Evolutionary conservation across 2,888 invertebrate species (phyloP).

Genomic region (Terebella lapidaria): DNA sequence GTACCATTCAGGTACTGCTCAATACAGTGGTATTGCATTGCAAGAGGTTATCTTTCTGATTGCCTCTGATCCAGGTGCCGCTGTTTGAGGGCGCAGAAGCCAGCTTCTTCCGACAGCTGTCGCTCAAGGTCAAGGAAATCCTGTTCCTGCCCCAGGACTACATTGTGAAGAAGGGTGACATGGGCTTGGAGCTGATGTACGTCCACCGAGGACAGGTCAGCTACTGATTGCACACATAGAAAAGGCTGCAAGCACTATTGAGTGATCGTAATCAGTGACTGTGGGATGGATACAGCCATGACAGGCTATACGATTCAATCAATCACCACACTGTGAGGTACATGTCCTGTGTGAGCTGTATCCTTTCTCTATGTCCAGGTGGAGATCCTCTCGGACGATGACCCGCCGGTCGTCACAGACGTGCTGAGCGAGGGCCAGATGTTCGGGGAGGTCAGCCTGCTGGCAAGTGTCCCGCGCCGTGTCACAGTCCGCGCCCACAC

Average conservation of each 20-base stretch:
- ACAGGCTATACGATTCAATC: not conserved
- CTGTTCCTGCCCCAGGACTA: constrained; percentile 22
- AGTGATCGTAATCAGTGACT: not conserved
- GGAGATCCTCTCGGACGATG: not conserved
- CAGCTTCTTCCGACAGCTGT: constrained; percentile 17
- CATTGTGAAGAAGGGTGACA: constrained; percentile 24
- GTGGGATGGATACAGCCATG: too few relatives aligned
- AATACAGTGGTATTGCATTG: too few relatives aligned
- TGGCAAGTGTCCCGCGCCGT: constrained; percentile 7
- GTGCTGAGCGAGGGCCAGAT: constrained; percentile 5
- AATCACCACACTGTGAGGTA: too few relatives aligned
- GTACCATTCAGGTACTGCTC: too few relatives aligned
- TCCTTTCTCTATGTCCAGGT: too few relatives aligned
- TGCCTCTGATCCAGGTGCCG: constrained; percentile 14
- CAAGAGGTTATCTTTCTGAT: too few relatives aligned
- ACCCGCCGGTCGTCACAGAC: not conserved
- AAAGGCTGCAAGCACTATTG: not conserved
- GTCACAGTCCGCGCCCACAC: constrained; percentile 17
- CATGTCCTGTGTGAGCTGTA: too few relatives aligned
- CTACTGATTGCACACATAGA: not conserved
- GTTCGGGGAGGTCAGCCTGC: constrained; percentile 19
- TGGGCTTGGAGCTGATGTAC: constrained; percentile 19
- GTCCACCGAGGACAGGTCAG: constrained; percentile 20
- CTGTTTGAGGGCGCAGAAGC: constrained; percentile 17
- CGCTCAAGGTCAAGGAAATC: constrained; percentile 14